Base-by-base conservation (phyloP, 2,113 vertebrate species). In the Zosterops pallidus region DNA sequence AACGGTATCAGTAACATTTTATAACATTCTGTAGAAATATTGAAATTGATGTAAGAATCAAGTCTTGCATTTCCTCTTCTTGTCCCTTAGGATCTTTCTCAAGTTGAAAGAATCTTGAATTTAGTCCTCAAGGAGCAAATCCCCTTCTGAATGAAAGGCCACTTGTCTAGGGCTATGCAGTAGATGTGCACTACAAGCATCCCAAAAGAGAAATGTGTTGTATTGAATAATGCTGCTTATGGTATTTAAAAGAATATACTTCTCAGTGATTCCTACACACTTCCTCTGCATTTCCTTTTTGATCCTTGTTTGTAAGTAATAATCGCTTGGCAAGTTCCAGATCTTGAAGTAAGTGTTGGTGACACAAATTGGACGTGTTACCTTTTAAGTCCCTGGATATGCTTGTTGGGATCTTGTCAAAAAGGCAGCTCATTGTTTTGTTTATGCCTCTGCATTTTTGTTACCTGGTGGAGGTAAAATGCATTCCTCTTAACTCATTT, bases 381-480 rank as follows among this genome's bases (percentile, higher is more conserved):
- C 41, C 28, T 91, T 77, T 37, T 41, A 65, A 70, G 22, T 67
- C 17, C 21, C 35, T 79, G 56, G 50, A 6, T 46, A 16, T 19
- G 14, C 12, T 79, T 35, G 13, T 50, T 9, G 9, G 29, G 85
- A 63, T 47, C 33, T 33, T 81, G 42, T 55, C 25, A 26, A 59
- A 90, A 90, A 47, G 29, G 33, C 46, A 31, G 19, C 15, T 88
- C 4, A 0, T 62, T 47, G 13, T 56, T 90, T 64, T 47, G 17
- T 76, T 77, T 50, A 3, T 60, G 13, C 2, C 55, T 77, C 5
- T 77, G 33, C 29, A 6, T 74, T 83, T 22, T 17, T 0, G 0
- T 79, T 59, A 20, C 5, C 4, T 39, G 13, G 9, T 0, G 0
- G 59, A 52, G 39, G 44, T 72, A 29, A 77, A 67, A 20, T 14